Base-by-base conservation (phyloP, 2,888 invertebrate species). In the Bombyx huttoni region DNA sequence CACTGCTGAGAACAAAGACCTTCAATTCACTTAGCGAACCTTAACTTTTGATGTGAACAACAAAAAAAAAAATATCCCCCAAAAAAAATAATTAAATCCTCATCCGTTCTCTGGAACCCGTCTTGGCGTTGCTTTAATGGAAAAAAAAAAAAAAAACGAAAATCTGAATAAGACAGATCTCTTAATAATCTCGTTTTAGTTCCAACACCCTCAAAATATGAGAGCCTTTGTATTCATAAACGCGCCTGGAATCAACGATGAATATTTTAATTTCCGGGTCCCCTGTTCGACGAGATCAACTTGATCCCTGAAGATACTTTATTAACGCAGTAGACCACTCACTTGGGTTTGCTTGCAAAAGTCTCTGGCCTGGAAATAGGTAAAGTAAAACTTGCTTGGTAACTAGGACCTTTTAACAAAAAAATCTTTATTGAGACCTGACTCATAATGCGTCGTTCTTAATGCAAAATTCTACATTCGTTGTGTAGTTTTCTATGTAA, bases 201-300 rank as follows among this genome's bases (percentile, higher is more conserved):
- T 40, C 40, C 40, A 40, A 12, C 40, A 52, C 46, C 52, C 34
- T 35, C 48, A 47, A 53, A 55, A 60, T 56, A 51, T 50, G 51
- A 53, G 50, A 24, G 46, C 50, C 55, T 57, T 54, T 57, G 57
- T 56, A 53, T 57, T 56, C 56, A 34, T 51, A 53, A 46, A 40
- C 33, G 46, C 45, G 56, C 51, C 53, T 58, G 33, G 33, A 46
- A 56, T 56, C 49, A 54, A 49, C 55, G 48, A 58, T 60, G 56
- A 61, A 62, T 61, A 61, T 62, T 62, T 62, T 62, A 61, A 62
- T 60, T 58, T 61, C 62, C 62, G 58, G 56, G 51, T 56, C 40
- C 46, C 53, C 50, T 47, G 54, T 48, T 49, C 47, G 47, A 47
- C 49, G 49, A 56, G 57, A 56, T 59, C 57, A 58, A 54, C 55